These are phyloP conservation scores for Pegoplata infirma DNA, from an alignment of 2,888 invertebrate genomes.

Conservation along the genomic window DNA sequence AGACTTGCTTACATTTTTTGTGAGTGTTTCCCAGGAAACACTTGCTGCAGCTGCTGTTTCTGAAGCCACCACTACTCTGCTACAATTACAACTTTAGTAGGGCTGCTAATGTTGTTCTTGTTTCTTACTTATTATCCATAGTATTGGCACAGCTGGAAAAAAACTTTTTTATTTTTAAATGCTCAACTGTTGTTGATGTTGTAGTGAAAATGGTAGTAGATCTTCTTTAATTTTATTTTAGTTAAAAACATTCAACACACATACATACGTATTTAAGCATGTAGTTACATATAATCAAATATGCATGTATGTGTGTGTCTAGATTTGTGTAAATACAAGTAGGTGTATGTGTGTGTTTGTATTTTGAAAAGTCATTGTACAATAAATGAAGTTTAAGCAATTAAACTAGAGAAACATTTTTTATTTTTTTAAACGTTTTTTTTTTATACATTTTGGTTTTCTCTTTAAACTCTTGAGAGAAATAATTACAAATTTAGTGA, in stretches of 20 bases:
- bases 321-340: constrained; percentile 8
- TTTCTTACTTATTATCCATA: constrained; percentile 32
- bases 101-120: constrained; percentile 18
- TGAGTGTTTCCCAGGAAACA: constrained; percentile 48
- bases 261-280: not conserved
- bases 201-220: constrained; percentile 30
- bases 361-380: constrained; percentile 47
- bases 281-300: not conserved
- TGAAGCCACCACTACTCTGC: constrained; percentile 30
- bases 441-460: constrained; percentile 21
- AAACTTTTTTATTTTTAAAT: constrained; percentile 32
- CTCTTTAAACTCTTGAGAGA: not conserved
- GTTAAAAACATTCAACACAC: too few relatives aligned
- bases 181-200: constrained; percentile 18
- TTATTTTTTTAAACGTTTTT: constrained; percentile 9
- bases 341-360: constrained; percentile 19
- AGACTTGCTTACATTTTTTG: constrained; percentile 23
- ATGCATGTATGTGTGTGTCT: constrained; percentile 3
- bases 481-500: not conserved
- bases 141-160: constrained; percentile 26
- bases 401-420: constrained; percentile 26
- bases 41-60: constrained; percentile 36
- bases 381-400: constrained; percentile 51
- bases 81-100: too few relatives aligned
- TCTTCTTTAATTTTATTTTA: constrained; percentile 18